Evolutionary conservation across 2,888 invertebrate species (phyloP), one percentile per base, ranked within the genome.

Genomic region (Phalera bucephala): DNA sequence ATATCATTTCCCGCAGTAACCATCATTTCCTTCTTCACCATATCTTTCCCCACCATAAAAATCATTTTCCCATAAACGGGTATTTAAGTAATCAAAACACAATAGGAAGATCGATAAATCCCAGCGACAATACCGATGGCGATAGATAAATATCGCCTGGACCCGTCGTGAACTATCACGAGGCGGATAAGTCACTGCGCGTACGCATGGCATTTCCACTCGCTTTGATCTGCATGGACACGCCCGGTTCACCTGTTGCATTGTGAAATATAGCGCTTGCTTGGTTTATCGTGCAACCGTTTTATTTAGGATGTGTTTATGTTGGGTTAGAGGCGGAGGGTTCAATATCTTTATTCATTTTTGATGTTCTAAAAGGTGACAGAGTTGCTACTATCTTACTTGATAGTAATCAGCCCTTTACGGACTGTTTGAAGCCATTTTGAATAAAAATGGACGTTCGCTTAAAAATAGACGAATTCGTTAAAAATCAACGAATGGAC

Each of bases 121-220:
- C 33, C 38, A 38, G 33, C 51, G 35, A 17, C 29, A 29, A 34
- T 45, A 17, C 33, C n/a, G 21, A 21, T 31, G 44, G 40, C 39
- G 38, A 21, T 35, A 52, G 44, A 59, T 59, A 58, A 43, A 54
- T 49, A 53, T 49, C 45, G 50, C 45, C 53, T 56, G 52, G 39
- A 46, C 52, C 57, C 45, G 39, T 36, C 49, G 49, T 64, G 64
- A 62, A 64, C 64, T 64, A 64, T 64, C 64, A 64, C 64, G 64
- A 64, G 43, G 13, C 53, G 42, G 41, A 62, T 64, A 62, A 62
- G 48, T 64, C 56, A 58, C 31, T 54, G 64, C 67, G 67, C 61
- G 59, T 58, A 59, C 63, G 59, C 64, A 61, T 51, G 67, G 59
- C 65, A 64, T 67, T 67, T 60, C 48, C 59, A 59, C 45, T 19